These are phyloP conservation scores for Pseudachorutes palmiensis DNA, from an alignment of 1,140 invertebrate genomes.

Conservation along the genomic window DNA sequence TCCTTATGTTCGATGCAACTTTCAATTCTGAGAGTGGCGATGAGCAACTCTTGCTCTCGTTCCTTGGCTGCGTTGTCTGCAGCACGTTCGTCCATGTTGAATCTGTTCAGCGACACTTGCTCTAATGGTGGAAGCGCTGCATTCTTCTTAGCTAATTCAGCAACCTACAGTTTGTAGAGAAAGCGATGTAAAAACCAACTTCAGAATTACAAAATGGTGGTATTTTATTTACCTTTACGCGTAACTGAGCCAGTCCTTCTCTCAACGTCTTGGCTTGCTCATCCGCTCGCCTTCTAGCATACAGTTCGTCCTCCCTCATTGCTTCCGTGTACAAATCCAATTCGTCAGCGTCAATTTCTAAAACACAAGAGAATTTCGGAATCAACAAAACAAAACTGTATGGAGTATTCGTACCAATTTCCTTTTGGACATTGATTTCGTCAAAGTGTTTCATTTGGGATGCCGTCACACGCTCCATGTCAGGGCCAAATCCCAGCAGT, in stretches of 20 bases:
- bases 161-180: slow-evolving; percentile 26
- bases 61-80: background rate
- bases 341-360: slow-evolving; percentile 11
- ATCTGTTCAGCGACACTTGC: slow-evolving; percentile 24
- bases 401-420: background rate
- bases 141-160: slow-evolving; percentile 25
- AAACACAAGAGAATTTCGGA: slow-evolving; percentile 4
- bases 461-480: slow-evolving; percentile 12
- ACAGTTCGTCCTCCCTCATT: slow-evolving; percentile 5
- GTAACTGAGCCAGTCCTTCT: slow-evolving; percentile 14
- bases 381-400: background rate
- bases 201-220: background rate
- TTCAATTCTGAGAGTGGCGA: background rate
- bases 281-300: slow-evolving; percentile 9
- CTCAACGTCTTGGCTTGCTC: background rate
- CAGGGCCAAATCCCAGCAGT: slow-evolving; percentile 11
- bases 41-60: slow-evolving; percentile 10
- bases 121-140: slow-evolving; percentile 5
- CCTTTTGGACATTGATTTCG: background rate
- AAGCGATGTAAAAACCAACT: background rate
- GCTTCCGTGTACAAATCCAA: background rate
- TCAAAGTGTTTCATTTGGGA: slow-evolving; percentile 16
- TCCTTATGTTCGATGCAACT: slow-evolving; percentile 18
- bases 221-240: slow-evolving; percentile 7
- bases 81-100: slow-evolving; percentile 28